Base-by-base conservation (phyloP, 2,797 vertebrate genomes). In the Apogon talboti region DNA sequence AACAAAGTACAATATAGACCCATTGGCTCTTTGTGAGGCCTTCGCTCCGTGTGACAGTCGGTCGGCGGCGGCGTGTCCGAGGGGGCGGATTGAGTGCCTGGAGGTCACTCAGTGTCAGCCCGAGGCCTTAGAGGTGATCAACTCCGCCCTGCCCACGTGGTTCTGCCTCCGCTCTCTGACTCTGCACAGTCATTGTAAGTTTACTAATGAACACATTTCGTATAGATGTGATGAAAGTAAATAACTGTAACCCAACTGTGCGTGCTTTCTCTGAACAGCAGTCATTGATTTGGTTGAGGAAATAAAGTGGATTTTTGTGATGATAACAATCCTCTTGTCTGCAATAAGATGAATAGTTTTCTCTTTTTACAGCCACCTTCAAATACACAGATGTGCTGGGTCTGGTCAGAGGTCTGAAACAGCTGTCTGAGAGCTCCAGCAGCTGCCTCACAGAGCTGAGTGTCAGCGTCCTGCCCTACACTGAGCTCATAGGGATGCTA, bases 121-220 rank as follows among this genome's bases (percentile, higher is more conserved):
- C 0, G 53, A 66, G 21, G 71, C 78, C 24, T 57, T 92, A 3
- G 54, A 10, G 9, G 69, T 83, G 38, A 73, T 93, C 21, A 71
- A 48, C 14, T 57, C 47, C 0, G 63, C 74, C 28, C 76, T 94
- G 44, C 89, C 92, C 13, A 87, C 90, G 0, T 93, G 92, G 74
- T 62, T 76, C 49, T 82, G 84, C 75, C 91, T 94, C 45, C 76
- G 58, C 40, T 90, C 87, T 13, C 83, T 93, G 9, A 86, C 77
- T 24, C 84, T 94, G 28, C 79, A 90, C 28, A 87, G 84, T 60
- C 42, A 18, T 11, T 47, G 92, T 93, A 86, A 89, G 92, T 89
- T 38, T 55, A 9, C 4, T 38, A 1, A 18, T 19, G 6, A 11
- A 30, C 24, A 35, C 33, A 35, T 35, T 35, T 35, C 33, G 2